Conservation (phyloP, 1,140 invertebrate genomes). For the Stenopsyche tienmushanensis region DNA sequence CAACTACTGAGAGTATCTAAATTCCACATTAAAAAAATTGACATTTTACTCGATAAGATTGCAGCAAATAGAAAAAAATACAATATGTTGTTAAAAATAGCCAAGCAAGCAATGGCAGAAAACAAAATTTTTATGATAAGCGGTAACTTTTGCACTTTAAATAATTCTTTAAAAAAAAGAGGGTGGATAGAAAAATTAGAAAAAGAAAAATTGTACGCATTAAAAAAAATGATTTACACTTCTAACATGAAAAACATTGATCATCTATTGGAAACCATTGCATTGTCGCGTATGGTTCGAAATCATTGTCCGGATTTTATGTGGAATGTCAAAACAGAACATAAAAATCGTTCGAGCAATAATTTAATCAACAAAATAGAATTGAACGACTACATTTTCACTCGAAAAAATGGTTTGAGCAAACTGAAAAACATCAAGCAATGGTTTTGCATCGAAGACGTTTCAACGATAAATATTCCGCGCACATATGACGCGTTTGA, state of each 20-base stretch:
- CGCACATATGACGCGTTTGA: slow-evolving; percentile 58
- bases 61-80: no score
- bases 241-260: slow-evolving; percentile 41
- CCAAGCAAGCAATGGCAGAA: background rate
- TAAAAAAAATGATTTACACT: slow-evolving; percentile 43
- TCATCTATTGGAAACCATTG: slow-evolving; percentile 44
- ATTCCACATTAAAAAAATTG: no score
- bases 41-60: no score
- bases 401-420: slow-evolving; percentile 63
- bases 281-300: slow-evolving; percentile 61
- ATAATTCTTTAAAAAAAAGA: slow-evolving; percentile 51
- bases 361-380: slow-evolving; percentile 59
- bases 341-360: slow-evolving; percentile 27
- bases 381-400: slow-evolving; percentile 57
- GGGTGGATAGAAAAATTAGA: slow-evolving; percentile 65
- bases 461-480: slow-evolving; percentile 59
- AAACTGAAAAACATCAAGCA: slow-evolving; percentile 59
- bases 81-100: no score
- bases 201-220: slow-evolving; percentile 45
- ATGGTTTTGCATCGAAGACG: slow-evolving; percentile 60
- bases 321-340: slow-evolving; percentile 51
- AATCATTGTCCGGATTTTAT: slow-evolving; percentile 60
- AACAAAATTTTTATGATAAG: slow-evolving; percentile 2
- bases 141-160: background rate
- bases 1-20: no score